These are phyloP conservation scores for Ctenicera cuprea DNA, from an alignment of 2,888 invertebrate genomes.

Conservation along the genomic window DNA sequence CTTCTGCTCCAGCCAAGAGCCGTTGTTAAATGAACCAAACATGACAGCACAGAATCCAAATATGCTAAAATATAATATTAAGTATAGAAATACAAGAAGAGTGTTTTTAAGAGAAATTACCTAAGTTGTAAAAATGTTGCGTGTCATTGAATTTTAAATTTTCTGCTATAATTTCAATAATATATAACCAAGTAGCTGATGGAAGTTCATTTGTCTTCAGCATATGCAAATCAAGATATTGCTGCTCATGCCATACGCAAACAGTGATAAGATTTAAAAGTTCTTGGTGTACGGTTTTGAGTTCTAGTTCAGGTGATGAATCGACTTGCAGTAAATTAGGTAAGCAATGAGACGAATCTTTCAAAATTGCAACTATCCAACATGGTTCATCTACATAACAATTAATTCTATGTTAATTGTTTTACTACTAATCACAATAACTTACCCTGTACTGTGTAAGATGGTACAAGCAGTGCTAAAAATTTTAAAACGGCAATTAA, in stretches of 20 bases:
- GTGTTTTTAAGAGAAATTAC: constrained; percentile 63
- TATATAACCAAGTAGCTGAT: constrained; percentile 69
- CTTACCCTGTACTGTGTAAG: constrained; percentile 58
- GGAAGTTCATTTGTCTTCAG: constrained; percentile 40
- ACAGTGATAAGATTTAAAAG: constrained; percentile 68
- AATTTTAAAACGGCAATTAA: constrained; percentile 73
- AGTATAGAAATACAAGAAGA: constrained; percentile 18
- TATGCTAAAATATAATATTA: constrained; percentile 69
- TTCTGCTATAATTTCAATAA: constrained; percentile 72
- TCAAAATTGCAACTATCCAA: constrained; percentile 67
- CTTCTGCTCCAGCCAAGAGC: constrained; percentile 72
- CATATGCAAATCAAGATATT: constrained; percentile 58
- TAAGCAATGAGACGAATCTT: constrained; percentile 63
- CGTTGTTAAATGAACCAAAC: constrained; percentile 73
- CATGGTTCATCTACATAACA: constrained; percentile 60
- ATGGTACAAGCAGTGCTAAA: constrained; percentile 62
- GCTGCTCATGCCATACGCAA: constrained; percentile 67
- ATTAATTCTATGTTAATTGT: constrained; percentile 8
- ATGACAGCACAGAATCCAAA: constrained; percentile 73
- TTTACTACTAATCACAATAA: neutral
- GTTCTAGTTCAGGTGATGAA: constrained; percentile 59
- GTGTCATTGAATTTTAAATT: constrained; percentile 74
- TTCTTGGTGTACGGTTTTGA: constrained; percentile 66
- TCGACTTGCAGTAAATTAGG: constrained; percentile 64
- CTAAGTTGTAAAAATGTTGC: constrained; percentile 76